Evolutionary conservation across 2,888 invertebrate genomes (phyloP).

Genomic region (Lomographa bimaculata): DNA sequence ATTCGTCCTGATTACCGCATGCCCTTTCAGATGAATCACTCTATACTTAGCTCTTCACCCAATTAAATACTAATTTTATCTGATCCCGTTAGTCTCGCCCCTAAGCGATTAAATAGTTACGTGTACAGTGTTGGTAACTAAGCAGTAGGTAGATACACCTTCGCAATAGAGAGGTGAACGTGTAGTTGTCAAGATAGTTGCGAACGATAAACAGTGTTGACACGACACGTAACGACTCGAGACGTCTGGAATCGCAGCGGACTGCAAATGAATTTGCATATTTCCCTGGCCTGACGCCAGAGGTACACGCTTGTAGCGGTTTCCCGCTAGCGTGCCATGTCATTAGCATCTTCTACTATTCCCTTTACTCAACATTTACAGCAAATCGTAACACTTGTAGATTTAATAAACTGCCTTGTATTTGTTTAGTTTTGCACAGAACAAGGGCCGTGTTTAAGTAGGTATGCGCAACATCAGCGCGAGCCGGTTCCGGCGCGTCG

Average conservation of each 20-base stretch:
- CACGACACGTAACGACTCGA: slow-evolving; percentile 43
- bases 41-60: slow-evolving; percentile 39
- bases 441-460: no score
- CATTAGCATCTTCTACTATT: slow-evolving; percentile 40
- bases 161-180: slow-evolving; percentile 15
- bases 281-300: slow-evolving; percentile 63
- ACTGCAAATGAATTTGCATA: slow-evolving; percentile 73
- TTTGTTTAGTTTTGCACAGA: neutral
- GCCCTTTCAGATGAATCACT: slow-evolving; percentile 64
- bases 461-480: neutral
- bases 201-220: slow-evolving; percentile 50
- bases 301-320: slow-evolving; percentile 44
- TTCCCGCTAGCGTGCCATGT: slow-evolving; percentile 39
- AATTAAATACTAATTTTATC: slow-evolving; percentile 14
- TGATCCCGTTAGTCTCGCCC: no score
- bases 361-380: slow-evolving; percentile 17
- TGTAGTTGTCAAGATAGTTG: slow-evolving; percentile 27
- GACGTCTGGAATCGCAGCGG: slow-evolving; percentile 53
- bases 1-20: slow-evolving; percentile 52
- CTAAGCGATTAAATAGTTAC: no score
- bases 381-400: slow-evolving; percentile 6
- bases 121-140: slow-evolving; percentile 4
- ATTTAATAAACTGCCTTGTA: neutral
- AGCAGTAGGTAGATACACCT: neutral
- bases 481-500: neutral